These are phyloP conservation scores for Oxystoma pomonae DNA, from an alignment of 2,888 invertebrate species.

Conservation along the genomic window DNA sequence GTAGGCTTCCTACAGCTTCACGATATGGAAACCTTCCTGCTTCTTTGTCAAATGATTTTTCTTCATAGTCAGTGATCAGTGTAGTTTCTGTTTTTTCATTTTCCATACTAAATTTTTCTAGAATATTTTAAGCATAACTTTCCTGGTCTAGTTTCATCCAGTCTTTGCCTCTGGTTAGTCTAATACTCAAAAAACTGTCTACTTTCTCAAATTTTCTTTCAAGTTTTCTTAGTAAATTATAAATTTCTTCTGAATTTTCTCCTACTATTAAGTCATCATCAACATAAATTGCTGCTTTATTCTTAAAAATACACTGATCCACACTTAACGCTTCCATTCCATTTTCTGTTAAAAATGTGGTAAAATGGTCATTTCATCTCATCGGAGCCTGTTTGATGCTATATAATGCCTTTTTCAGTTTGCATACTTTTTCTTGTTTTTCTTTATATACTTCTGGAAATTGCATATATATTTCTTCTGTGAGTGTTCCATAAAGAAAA, in stretches of 20 bases:
- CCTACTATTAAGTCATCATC: constrained; percentile 19
- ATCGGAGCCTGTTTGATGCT: constrained; percentile 17
- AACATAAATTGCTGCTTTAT: constrained; percentile 20
- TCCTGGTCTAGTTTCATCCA: constrained; percentile 12
- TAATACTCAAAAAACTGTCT: background rate
- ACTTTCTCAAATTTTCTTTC: constrained; percentile 12
- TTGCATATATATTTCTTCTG: constrained; percentile 21
- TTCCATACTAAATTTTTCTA: constrained; percentile 23
- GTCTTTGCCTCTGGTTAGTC: background rate
- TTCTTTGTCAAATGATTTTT: background rate
- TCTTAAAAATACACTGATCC: constrained; percentile 19
- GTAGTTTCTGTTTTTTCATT: constrained; percentile 25
- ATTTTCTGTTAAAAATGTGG: constrained; percentile 10
- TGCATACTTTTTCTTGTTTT: constrained; percentile 12
- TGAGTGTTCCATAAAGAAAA: constrained; percentile 21
- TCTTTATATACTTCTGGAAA: constrained; percentile 20
- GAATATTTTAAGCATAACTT: constrained; percentile 12
- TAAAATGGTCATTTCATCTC: constrained; percentile 17
- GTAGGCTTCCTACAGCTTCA: background rate
- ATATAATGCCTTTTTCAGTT: constrained; percentile 20
- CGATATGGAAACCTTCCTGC: background rate
- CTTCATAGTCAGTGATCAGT: constrained; percentile 12
- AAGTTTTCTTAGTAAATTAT: constrained; percentile 8
- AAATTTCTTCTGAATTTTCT: constrained; percentile 5
- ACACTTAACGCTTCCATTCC: constrained; percentile 8